These are phyloP conservation scores for Lasioglossum figueresi DNA, from an alignment of 2,888 invertebrate species.

Conservation along the genomic window DNA sequence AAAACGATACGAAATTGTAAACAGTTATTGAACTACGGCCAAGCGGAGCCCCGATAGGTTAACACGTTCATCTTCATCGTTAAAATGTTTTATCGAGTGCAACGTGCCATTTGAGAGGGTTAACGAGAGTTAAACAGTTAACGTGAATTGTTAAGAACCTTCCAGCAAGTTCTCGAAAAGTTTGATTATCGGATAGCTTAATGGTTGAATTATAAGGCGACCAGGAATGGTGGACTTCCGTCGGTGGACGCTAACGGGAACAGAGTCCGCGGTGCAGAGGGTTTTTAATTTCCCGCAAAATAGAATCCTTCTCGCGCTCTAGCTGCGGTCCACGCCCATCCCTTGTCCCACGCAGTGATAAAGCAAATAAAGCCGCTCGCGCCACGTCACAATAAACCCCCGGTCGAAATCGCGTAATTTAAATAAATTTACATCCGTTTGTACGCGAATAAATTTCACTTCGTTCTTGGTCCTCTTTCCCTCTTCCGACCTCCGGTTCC, in stretches of 20 bases:
- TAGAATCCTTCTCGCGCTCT: slow-evolving; percentile 77
- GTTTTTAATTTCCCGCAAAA: slow-evolving; percentile 81
- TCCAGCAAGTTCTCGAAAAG: neutral
- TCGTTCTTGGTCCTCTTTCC: slow-evolving; percentile 73
- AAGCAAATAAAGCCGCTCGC: slow-evolving; percentile 81
- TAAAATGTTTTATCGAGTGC: neutral
- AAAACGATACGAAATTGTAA: neutral
- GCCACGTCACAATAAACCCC: slow-evolving; percentile 82
- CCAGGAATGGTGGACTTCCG: slow-evolving; percentile 15
- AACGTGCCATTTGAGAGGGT: neutral
- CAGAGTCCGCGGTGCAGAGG: slow-evolving; percentile 58
- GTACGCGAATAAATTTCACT: slow-evolving; percentile 81
- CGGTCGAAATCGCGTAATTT: slow-evolving; percentile 82
- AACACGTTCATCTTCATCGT: neutral
- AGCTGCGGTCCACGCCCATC: slow-evolving; percentile 79
- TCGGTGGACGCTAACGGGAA: slow-evolving; percentile 59
- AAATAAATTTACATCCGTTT: slow-evolving; percentile 83
- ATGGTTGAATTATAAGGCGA: neutral
- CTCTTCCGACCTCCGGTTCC: slow-evolving; percentile 22
- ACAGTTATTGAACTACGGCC: neutral
- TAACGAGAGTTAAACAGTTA: neutral
- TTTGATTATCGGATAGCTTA: neutral
- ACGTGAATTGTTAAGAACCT: neutral
- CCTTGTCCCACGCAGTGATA: slow-evolving; percentile 81
- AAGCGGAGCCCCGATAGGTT: neutral